Base-by-base conservation (phyloP, 2,888 invertebrate species). In the Caenorhabditis sp. region DNA sequence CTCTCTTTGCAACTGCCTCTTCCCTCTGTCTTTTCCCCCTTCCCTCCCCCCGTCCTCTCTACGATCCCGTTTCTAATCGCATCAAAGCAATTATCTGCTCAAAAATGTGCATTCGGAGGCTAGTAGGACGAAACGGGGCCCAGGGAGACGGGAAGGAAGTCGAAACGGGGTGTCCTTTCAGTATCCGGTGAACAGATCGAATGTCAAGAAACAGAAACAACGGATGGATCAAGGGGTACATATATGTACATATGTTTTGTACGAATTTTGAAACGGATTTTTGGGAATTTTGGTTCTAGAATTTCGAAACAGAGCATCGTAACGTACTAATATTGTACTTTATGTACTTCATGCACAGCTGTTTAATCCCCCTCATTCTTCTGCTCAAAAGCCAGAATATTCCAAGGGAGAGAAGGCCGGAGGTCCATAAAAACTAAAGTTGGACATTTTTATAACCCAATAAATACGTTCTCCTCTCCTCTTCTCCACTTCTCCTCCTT, bases 361-460 rank as follows among this genome's bases (percentile, higher is more conserved):
- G n/a, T n/a, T n/a, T n/a, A n/a, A n/a, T n/a, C n/a, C 15, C 15
- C 28, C 28, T 15, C n/a, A 26, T 55, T 55, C 28, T 28, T 35
- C n/a, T n/a, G n/a, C n/a, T n/a, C n/a, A n/a, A n/a, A n/a, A n/a
- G n/a, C n/a, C n/a, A n/a, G n/a, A n/a, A n/a, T n/a, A n/a, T n/a
- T n/a, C n/a, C n/a, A n/a, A n/a, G n/a, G 6, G 40, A 13, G 11
- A 13, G 47, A 37, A 50, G 11, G 18, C 47, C 47, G 47, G 47
- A 47, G 47, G 72, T 72, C 72, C 72, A 72, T 72, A 72, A 72
- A 71, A 72, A 72, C 72, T 62, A 47, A 64, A 72, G 37, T 72
- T 64, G 72, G 64, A 72, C 72, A 72, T 64, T 72, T 72, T 72
- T 72, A 72, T 72, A 72, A 72, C 72, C 72, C 72, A 72, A 72